Evolutionary conservation across 2,113 vertebrate genomes (phyloP).

Genomic region (Vimba vimba): DNA sequence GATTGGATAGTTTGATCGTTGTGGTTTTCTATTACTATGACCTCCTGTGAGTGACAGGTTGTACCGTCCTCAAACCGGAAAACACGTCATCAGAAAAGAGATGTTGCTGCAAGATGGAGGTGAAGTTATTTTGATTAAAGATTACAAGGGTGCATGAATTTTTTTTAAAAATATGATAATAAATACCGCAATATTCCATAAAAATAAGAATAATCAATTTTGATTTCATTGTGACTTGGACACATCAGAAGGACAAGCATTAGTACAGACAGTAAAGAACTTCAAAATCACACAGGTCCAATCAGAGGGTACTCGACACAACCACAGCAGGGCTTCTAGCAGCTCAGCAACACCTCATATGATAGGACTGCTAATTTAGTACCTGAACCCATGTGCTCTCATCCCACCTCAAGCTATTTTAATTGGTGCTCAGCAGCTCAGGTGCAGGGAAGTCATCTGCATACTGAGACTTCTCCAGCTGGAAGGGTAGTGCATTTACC

Average conservation of each 20-base stretch:
- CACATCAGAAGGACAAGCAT: neutral
- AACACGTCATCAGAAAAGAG: too few species aligned
- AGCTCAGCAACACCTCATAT: slow-evolving; percentile 5
- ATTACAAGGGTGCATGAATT: too few species aligned
- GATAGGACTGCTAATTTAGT: slow-evolving; percentile 16
- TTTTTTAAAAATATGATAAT: too few species aligned
- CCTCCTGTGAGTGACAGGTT: too few species aligned
- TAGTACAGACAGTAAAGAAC: slow-evolving; percentile 3
- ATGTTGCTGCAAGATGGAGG: too few species aligned
- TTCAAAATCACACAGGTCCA: neutral
- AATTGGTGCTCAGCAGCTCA: neutral
- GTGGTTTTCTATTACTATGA: too few species aligned
- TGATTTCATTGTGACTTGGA: too few species aligned
- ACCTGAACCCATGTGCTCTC: neutral
- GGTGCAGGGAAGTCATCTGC: slow-evolving; percentile 3
- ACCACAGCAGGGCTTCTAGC: neutral
- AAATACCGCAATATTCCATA: too few species aligned
- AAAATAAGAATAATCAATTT: too few species aligned
- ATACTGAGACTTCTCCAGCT: neutral
- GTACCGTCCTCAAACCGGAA: too few species aligned
- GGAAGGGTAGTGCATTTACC: slow-evolving; percentile 5
- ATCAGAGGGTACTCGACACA: slow-evolving; percentile 7
- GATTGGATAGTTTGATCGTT: too few species aligned
- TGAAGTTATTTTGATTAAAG: too few species aligned
- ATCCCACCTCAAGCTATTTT: slow-evolving; percentile 23